Percentiles rank a stretch among this genome's conserved stretches.
Conservation (phyloP, 2,797 vertebrate genomes). For the Myiotriccus ornatus region DNA sequence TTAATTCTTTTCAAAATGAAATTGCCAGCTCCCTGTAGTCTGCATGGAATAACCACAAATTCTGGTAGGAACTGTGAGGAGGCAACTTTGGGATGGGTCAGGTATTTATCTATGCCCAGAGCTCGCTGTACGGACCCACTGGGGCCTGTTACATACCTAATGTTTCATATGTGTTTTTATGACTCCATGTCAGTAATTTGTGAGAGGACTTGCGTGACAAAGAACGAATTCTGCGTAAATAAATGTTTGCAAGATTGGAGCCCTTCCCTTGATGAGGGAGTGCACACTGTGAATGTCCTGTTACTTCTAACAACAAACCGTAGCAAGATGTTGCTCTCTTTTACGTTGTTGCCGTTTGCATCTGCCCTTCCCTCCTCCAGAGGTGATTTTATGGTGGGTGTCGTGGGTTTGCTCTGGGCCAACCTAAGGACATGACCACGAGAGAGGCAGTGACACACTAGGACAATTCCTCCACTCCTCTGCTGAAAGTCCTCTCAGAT, state of each 20-base stretch:
- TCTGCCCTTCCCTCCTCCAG: neutral
- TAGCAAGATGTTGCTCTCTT: neutral
- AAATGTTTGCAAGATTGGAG: neutral
- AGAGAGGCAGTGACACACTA: neutral
- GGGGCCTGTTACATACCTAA: neutral
- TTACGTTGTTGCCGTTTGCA: neutral
- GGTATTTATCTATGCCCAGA: neutral
- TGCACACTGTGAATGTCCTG: neutral
- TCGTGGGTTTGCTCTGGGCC: too few species aligned
- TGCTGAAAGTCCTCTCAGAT: neutral
- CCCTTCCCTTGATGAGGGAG: neutral
- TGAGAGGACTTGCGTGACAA: neutral
- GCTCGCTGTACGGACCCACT: neutral
- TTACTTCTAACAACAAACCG: rapidly evolving
- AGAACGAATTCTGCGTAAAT: neutral
- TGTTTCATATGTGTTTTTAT: neutral
- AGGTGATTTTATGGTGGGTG: neutral
- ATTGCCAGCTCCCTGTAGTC: neutral
- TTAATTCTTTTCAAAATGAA: neutral
- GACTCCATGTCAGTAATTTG: neutral
- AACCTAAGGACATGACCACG: neutral
- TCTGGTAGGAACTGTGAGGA: neutral
- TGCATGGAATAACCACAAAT: neutral
- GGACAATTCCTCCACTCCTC: neutral
- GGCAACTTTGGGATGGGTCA: neutral